Evolutionary conservation across 2,888 invertebrate species (phyloP), one percentile per base, ranked within the genome.

Genomic region (Griposia aprilina): DNA sequence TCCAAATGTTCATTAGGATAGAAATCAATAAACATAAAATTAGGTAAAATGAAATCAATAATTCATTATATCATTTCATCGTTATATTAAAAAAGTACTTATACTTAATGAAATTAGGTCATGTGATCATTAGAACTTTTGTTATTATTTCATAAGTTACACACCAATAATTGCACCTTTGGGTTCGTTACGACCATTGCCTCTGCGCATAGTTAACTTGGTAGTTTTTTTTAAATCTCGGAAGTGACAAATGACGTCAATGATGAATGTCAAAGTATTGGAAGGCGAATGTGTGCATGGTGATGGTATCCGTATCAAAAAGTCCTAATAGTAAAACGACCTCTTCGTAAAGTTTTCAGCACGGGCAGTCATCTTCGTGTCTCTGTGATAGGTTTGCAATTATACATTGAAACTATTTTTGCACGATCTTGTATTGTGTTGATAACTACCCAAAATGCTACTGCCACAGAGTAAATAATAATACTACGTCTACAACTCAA

Each of bases 161-260:
- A 36, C 1, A 36, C 30, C n/a, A n/a, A n/a, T n/a, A n/a, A n/a
- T n/a, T n/a, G n/a, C n/a, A n/a, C n/a, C n/a, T n/a, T n/a, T n/a
- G n/a, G n/a, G n/a, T n/a, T n/a, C n/a, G n/a, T 36, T 36, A 36
- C 30, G 30, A 36, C 30, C 30, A 98, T 97, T 97, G 98, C 98
- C 98, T 97, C 98, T 98, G 98, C 98, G 98, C 98, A 98, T 98
- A 98, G 98, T 97, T 98, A 93, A 97, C 50, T 2, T 1, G 0
- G 0, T 0, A 3, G 7, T 4, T 41, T 41, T 36, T 36, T 36
- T 36, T n/a, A n/a, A n/a, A 36, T 36, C 36, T 36, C 36, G 36
- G 36, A 2, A 36, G 2, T 5, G 36, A 36, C 15, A 15, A 59
- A n/a, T n/a, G 10, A 6, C 6, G 15, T 13, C 1, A 8, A n/a